These are phyloP conservation scores for Pterocles orientalis DNA, from an alignment of 2,113 vertebrate species.

Conservation along the genomic window DNA sequence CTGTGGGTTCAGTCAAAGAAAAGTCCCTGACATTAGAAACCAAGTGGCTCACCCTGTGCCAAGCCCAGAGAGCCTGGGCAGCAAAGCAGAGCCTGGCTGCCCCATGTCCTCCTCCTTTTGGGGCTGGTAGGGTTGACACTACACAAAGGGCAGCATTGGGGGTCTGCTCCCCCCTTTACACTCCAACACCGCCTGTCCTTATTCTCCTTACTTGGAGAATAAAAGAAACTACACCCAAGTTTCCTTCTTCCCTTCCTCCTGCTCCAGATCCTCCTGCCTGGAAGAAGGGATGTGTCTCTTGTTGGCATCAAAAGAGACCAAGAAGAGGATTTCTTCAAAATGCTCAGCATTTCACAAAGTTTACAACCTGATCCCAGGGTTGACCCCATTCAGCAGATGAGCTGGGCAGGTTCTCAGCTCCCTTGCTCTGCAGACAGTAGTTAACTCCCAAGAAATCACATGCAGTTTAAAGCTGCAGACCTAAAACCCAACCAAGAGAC, in stretches of 20 bases:
- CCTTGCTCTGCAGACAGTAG: not conserved
- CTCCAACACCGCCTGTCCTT: not conserved
- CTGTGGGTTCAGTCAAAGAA: not conserved
- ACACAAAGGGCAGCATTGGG: not conserved
- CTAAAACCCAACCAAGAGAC: accelerated
- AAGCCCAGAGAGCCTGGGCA: not conserved
- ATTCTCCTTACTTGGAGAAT: not conserved
- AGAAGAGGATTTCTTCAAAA: not conserved
- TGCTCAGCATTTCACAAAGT: not conserved
- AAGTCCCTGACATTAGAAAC: not conserved
- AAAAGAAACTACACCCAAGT: not conserved
- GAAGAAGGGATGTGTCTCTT: not conserved
- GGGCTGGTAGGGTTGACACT: not conserved
- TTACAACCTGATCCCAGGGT: not conserved
- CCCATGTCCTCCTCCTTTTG: not conserved
- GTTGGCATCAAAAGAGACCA: not conserved
- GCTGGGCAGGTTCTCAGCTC: not conserved
- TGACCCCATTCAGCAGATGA: no score
- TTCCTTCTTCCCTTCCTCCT: not conserved
- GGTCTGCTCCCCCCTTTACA: not conserved
- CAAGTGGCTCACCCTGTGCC: not conserved
- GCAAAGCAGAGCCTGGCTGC: not conserved
- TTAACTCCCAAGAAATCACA: not conserved
- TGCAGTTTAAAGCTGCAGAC: not conserved
- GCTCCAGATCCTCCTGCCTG: not conserved